phyloP scores from a whole-genome alignment of 2,113 vertebrate genomes.

The Marmota flaviventris region DNA sequence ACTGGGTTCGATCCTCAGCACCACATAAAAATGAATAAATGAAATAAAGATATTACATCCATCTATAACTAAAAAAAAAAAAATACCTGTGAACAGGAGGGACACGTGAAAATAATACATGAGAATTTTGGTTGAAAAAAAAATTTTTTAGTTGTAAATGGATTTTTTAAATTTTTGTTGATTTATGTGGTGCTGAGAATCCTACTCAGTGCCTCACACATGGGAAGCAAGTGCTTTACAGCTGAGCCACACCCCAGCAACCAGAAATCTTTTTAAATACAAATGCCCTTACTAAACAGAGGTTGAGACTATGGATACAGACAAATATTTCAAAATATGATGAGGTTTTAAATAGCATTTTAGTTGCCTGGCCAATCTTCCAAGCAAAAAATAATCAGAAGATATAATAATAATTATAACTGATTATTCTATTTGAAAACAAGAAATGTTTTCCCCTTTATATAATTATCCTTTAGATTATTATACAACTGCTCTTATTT shows the following conservation, averaged over 20 bases:
- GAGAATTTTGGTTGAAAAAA: neutral
- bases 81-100: neutral
- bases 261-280: neutral
- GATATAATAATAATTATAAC: neutral
- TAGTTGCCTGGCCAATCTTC: neutral
- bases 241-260: too few relatives aligned
- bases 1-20: too few relatives aligned
- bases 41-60: too few relatives aligned
- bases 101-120: neutral
- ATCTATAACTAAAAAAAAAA: too few relatives aligned
- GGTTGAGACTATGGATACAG: neutral
- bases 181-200: too few relatives aligned
- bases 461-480: neutral
- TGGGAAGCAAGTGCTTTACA: too few relatives aligned
- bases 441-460: neutral
- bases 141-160: too few relatives aligned
- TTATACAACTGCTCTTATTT: constrained; percentile 26
- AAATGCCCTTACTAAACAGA: constrained; percentile 2
- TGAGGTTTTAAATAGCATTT: constrained; percentile 15
- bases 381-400: neutral
- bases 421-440: neutral
- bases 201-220: too few relatives aligned
- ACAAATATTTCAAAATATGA: constrained; percentile 35
- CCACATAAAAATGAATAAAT: too few relatives aligned
- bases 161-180: too few relatives aligned